Percentiles rank a stretch among this genome's conserved stretches.
Conservation (phyloP, 2,888 invertebrate species). For the Tinea semifulvella region DNA sequence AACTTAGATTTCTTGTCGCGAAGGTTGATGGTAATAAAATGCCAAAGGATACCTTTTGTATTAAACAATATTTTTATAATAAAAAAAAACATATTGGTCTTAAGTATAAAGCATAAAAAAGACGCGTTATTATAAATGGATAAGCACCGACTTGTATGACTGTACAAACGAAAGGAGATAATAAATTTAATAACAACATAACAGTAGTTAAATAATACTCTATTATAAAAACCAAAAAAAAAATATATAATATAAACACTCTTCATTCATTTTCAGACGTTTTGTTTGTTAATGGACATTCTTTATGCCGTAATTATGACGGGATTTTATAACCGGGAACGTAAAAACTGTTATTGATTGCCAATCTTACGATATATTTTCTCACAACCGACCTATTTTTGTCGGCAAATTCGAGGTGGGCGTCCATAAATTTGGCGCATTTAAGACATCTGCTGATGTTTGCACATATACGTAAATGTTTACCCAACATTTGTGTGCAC, state of each 20-base stretch:
- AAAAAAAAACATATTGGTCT: no score
- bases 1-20: no score
- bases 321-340: neutral
- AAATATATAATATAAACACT: neutral
- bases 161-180: no score
- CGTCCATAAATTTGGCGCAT: conserved; percentile 3
- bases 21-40: no score
- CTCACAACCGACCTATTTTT: neutral
- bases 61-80: no score
- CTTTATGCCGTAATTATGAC: neutral
- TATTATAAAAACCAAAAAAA: neutral
- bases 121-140: no score
- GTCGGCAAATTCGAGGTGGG: conserved; percentile 2
- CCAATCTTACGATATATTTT: neutral
- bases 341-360: conserved; percentile 8
- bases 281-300: neutral
- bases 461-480: neutral
- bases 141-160: no score
- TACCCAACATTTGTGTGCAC: no score
- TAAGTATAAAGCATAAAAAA: no score
- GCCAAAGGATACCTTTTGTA: no score
- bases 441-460: neutral
- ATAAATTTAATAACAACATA: no score
- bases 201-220: no score
- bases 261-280: neutral